A percentile compares a stretch with the other conserved stretches of the same genome.
These are phyloP conservation scores for Brachypodius melanocephalos DNA, from an alignment of 2,113 vertebrate species.

Conservation along the genomic window DNA sequence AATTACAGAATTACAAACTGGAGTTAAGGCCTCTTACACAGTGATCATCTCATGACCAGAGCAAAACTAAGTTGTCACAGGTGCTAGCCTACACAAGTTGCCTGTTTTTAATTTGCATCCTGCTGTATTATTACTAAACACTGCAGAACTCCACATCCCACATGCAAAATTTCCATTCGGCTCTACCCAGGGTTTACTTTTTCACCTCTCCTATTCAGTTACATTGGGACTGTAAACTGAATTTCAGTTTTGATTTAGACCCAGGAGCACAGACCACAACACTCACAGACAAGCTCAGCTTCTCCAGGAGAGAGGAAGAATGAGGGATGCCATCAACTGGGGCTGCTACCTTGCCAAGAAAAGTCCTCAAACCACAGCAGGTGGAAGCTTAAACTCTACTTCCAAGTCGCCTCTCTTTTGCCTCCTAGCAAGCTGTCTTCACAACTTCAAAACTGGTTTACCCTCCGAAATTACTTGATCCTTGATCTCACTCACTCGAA, in stretches of 20 bases:
- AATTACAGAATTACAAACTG: slow-evolving; percentile 4
- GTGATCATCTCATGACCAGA: background rate
- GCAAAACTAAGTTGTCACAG: background rate
- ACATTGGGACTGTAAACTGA: fast-evolving
- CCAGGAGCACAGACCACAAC: background rate
- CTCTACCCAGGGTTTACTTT: background rate
- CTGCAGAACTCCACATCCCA: background rate
- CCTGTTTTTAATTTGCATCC: background rate
- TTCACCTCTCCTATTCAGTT: background rate
- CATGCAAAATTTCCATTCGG: background rate
- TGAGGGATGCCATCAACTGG: background rate
- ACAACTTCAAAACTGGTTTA: background rate
- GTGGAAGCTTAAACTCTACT: background rate
- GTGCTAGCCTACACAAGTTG: background rate
- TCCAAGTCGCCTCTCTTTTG: background rate
- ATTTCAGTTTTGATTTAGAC: background rate
- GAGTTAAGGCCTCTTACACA: background rate
- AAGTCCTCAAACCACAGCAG: fast-evolving
- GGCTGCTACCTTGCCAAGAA: too few relatives aligned
- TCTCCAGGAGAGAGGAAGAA: background rate
- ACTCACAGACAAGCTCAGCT: background rate
- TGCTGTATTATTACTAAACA: background rate
- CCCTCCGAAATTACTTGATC: background rate
- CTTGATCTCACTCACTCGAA: background rate
- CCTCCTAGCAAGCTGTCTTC: background rate